Base-by-base conservation (phyloP, 2,797 vertebrate genomes). In the Cichlasoma orientale region DNA sequence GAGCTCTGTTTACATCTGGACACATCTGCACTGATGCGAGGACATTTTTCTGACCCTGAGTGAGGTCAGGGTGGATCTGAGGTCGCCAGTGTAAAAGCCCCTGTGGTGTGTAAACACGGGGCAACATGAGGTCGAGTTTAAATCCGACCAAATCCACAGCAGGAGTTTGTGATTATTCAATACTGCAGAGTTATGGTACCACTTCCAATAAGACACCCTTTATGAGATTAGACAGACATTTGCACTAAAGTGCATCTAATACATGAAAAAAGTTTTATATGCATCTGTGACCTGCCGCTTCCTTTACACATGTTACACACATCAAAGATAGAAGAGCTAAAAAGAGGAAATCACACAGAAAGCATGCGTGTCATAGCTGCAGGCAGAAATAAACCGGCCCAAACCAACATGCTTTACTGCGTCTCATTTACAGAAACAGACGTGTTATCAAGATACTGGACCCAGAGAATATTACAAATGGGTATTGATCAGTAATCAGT, bases 281-380 rank as follows among this genome's bases (percentile, higher is more conserved):
- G 33, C 33, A 36, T 36, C 8, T 10, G 9, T 36, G 8, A 36
- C 9, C 9, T 41, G 38, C 38, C 14, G 12, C 6, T 41, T n/a
- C n/a, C 9, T 36, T 36, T 36, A 36, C 33, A 3, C 8, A 10
- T 3, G 33, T 36, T 36, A 36, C 33, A 7, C 31, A 33, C 1
- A 4, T 61, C 12, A 25, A 18, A 18, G 44, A 16, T 7, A 7
- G 44, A 47, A 18, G 16, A 47, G 41, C 41, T 47, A 6, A 16
- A 47, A 16, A 47, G 5, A 47, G 41, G 9, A 4, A 23, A n/a
- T 61, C 2, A 61, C 23, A 23, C 33, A 61, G 59, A n/a, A 63
- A 44, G 36, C 21, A 63, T 13, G 23, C 0, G 4, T 44, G 4
- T 14, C 41, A 14, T 5, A 16, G 13, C 41, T 16, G 41, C 41